These are phyloP conservation scores for Gallinago solitaria DNA, from an alignment of 2,797 vertebrate species.

Conservation along the genomic window DNA sequence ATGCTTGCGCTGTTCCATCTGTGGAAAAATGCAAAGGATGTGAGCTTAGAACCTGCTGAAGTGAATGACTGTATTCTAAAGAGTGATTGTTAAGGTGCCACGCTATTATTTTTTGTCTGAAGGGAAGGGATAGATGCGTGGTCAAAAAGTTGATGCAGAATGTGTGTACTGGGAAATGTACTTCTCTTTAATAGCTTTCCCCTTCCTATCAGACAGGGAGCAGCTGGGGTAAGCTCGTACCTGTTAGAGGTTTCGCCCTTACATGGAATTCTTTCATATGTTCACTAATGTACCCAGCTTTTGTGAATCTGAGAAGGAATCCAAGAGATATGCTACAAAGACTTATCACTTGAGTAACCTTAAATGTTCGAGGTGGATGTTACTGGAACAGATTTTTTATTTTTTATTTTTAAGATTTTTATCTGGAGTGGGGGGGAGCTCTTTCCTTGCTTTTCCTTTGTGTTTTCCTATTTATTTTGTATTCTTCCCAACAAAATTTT, in stretches of 20 bases:
- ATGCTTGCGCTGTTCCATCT: not conserved
- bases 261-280: not conserved
- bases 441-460: not conserved
- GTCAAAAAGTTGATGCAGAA: not conserved
- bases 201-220: not conserved
- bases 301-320: not conserved
- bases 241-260: not conserved
- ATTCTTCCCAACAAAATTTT: not conserved
- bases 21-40: not conserved
- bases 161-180: not conserved
- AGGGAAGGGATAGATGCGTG: not conserved
- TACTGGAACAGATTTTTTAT: not conserved
- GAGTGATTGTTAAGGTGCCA: not conserved
- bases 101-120: not conserved
- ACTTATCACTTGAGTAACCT: not conserved
- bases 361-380: not conserved
- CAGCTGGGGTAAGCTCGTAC: not conserved
- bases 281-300: not conserved
- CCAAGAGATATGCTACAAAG: not conserved
- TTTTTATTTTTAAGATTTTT: not conserved
- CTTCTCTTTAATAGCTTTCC: not conserved
- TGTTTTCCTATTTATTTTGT: not conserved
- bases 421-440: not conserved
- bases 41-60: conserved; percentile 18
- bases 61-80: not conserved